Evolutionary conservation across 1,140 invertebrate species (phyloP).

Genomic region (Drosophila varians): DNA sequence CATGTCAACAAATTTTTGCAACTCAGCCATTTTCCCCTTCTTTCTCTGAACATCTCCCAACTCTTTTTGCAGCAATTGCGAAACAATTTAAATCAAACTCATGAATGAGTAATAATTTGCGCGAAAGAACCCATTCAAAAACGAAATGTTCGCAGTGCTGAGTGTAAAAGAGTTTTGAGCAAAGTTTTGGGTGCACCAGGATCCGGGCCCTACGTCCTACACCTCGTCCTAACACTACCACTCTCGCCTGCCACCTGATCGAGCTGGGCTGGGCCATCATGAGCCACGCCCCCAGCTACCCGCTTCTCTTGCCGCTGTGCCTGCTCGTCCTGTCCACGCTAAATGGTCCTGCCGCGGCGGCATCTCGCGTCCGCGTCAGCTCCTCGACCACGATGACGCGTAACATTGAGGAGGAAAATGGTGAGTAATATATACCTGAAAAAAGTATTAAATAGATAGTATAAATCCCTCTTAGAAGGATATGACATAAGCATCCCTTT

Average conservation of each 20-base stretch:
- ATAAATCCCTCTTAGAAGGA: no score
- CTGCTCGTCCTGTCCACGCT: constrained; percentile 58
- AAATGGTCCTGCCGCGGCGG: constrained; percentile 58
- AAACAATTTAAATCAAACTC: constrained; percentile 46
- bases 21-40: constrained; percentile 1
- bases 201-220: constrained; percentile 7
- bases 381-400: constrained; percentile 78
- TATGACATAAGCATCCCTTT: no score
- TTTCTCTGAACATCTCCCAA: neutral
- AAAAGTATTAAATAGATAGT: no score
- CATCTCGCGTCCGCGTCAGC: constrained; percentile 76
- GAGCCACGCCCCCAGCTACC: constrained; percentile 51
- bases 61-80: constrained; percentile 25
- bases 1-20: constrained; percentile 65
- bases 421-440: constrained; percentile 63
- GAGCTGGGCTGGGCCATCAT: constrained; percentile 51
- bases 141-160: constrained; percentile 35
- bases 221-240: constrained; percentile 10
- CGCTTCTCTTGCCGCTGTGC: constrained; percentile 52
- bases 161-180: constrained; percentile 29
- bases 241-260: constrained; percentile 11
- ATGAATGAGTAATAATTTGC: constrained; percentile 39
- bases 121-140: constrained; percentile 12
- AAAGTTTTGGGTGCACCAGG: constrained; percentile 5
- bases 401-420: constrained; percentile 81